A percentile compares a stretch with the other conserved stretches of the same genome.
Conservation (phyloP, 1,140 invertebrate genomes). For the Myzus persicae region DNA sequence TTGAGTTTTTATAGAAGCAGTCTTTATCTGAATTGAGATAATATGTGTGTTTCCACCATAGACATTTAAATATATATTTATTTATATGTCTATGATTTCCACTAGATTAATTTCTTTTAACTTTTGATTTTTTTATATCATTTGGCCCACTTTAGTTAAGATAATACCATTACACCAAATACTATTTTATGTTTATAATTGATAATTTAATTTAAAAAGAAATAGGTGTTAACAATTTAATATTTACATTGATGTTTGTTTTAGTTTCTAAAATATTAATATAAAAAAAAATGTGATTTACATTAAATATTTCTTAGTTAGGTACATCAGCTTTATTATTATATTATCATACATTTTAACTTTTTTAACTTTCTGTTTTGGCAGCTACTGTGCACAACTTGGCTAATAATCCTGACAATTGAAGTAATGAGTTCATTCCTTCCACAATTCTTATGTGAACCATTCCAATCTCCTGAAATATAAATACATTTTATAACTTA, state of each 20-base stretch:
- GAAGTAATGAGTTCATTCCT: conserved; percentile 86
- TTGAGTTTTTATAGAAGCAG: not conserved
- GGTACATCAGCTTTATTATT: not conserved
- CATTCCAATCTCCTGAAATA: conserved; percentile 83
- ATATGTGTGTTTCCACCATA: too few relatives aligned
- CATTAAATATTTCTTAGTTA: not conserved
- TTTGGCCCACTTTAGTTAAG: too few relatives aligned
- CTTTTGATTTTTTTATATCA: too few relatives aligned
- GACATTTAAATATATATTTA: too few relatives aligned
- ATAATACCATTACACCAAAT: too few relatives aligned
- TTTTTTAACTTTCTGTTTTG: conserved; percentile 24
- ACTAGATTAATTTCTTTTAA: too few relatives aligned
- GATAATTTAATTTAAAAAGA: not conserved
- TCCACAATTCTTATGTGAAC: conserved; percentile 91
- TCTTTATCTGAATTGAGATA: too few relatives aligned
- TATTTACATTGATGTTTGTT: not conserved
- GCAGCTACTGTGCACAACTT: conserved; percentile 71
- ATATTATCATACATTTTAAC: not conserved
- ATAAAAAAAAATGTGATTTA: not conserved
- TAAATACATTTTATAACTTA: not conserved
- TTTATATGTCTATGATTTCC: too few relatives aligned
- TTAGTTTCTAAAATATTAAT: too few relatives aligned
- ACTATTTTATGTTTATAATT: not conserved
- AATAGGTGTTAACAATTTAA: not conserved
- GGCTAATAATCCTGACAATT: conserved; percentile 88